A percentile compares a stretch with the other conserved stretches of the same genome.
Evolutionary conservation across 1,140 invertebrate species (phyloP).

Genomic region (Neodiprion pinetum): DNA sequence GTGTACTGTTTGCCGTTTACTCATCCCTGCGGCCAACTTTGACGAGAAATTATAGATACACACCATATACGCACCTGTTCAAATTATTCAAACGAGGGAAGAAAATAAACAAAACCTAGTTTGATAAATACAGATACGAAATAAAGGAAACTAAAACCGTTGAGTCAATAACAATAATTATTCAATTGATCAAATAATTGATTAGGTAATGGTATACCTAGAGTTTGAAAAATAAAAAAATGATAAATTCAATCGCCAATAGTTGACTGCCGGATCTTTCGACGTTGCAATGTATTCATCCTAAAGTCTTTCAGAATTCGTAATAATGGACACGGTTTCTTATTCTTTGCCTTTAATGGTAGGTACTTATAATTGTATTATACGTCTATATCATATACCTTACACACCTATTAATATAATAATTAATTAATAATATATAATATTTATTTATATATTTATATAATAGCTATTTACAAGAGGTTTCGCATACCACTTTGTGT

Average conservation of each 20-base stretch:
- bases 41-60: background rate
- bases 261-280: background rate
- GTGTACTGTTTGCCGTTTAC: background rate
- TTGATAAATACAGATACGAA: background rate
- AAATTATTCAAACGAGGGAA: background rate
- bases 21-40: background rate
- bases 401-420: slow-evolving; percentile 50
- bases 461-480: slow-evolving; percentile 55
- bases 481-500: slow-evolving; percentile 42
- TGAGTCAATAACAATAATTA: too few relatives aligned
- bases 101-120: background rate
- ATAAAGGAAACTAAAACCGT: background rate
- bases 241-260: background rate
- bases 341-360: slow-evolving; percentile 22
- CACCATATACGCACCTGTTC: too few relatives aligned
- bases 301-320: background rate
- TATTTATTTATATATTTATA: slow-evolving; percentile 48
- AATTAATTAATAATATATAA: slow-evolving; percentile 41
- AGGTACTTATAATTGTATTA: slow-evolving; percentile 54
- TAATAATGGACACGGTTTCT: slow-evolving; percentile 23
- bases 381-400: slow-evolving; percentile 38
- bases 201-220: too few relatives aligned
- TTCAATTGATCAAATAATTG: too few relatives aligned
- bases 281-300: background rate
- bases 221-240: too few relatives aligned